Conservation (phyloP, 1,140 invertebrate species). For the Ladona fulva region DNA sequence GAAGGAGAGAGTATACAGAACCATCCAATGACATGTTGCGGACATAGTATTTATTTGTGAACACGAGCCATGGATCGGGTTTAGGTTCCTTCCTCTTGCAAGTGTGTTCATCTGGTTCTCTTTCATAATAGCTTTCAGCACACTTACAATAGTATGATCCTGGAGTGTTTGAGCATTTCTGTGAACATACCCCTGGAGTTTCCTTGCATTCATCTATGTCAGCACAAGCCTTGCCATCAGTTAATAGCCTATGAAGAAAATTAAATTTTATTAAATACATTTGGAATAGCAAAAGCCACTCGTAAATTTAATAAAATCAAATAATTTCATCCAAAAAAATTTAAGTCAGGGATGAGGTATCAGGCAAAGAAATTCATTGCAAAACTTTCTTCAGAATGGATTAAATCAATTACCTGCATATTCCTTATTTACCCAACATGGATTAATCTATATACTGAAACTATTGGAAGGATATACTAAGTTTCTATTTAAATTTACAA, state of each 20-base stretch:
- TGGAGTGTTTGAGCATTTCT: constrained; percentile 90
- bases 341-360: not conserved
- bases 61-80: constrained; percentile 83
- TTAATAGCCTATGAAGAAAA: constrained; percentile 44
- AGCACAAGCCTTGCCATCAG: constrained; percentile 76
- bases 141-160: constrained; percentile 96
- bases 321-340: not conserved
- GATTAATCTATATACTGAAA: no score
- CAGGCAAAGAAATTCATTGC: no score
- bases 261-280: constrained; percentile 7
- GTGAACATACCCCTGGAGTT: constrained; percentile 83
- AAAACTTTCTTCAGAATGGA: no score
- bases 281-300: not conserved
- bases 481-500: no score
- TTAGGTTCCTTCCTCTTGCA: constrained; percentile 77
- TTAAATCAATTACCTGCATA: no score
- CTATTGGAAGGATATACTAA: no score
- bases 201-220: constrained; percentile 94
- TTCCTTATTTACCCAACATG: no score
- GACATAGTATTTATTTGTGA: constrained; percentile 97
- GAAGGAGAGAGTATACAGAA: constrained; percentile 71
- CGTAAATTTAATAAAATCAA: no score
- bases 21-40: constrained; percentile 91
- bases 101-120: constrained; percentile 72
- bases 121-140: constrained; percentile 83